Percentiles rank a stretch among this genome's conserved stretches.
Conservation (phyloP, 2,888 invertebrate species). For the Oscheius onirici region DNA sequence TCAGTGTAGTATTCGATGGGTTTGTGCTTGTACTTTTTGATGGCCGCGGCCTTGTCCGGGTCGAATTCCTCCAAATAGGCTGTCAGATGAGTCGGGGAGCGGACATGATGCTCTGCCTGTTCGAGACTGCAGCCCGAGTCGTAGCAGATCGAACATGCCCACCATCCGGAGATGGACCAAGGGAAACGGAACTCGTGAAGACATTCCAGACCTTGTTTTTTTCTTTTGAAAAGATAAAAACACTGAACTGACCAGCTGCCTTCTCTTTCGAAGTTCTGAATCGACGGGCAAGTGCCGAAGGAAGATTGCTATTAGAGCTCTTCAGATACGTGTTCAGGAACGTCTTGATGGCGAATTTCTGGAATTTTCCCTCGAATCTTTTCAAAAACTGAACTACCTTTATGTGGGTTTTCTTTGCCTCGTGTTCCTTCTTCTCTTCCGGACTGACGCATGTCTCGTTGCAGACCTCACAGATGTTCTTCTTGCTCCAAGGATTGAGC, state of each 20-base stretch:
- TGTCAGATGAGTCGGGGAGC: conserved; percentile 39
- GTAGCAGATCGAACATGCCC: conserved; percentile 54
- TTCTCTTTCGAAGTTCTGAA: conserved; percentile 20
- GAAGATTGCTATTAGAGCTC: neutral
- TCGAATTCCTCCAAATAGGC: conserved; percentile 37
- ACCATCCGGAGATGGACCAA: conserved; percentile 34
- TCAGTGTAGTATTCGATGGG: conserved; percentile 17
- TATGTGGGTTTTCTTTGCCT: neutral
- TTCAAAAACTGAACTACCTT: conserved; percentile 10
- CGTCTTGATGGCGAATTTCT: conserved; percentile 19
- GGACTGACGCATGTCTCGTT: neutral
- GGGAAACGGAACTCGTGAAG: conserved; percentile 39
- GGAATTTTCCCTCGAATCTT: neutral
- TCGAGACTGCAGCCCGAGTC: conserved; percentile 43
- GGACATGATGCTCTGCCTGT: conserved; percentile 47
- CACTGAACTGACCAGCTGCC: conserved; percentile 16
- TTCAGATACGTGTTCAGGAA: conserved; percentile 17
- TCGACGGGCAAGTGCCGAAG: conserved; percentile 11
- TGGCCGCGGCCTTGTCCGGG: conserved; percentile 17
- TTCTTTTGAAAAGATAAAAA: conserved; percentile 1
- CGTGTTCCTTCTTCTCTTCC: conserved; percentile 12
- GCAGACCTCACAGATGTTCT: conserved; percentile 12
- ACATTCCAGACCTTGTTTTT: conserved; percentile 39
- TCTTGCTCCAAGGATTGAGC: conserved; percentile 18
- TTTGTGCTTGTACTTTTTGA: neutral